Evolutionary conservation across 2,113 vertebrate genomes (phyloP).

Genomic region (Xenopus tropicalis): UCB_Xtro_10.0 CM004445.2:104163501-104164000

Average conservation of each 20-base stretch:
- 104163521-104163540: not conserved
- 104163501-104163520: too few relatives aligned
- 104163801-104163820: not conserved
- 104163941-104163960: too few relatives aligned
- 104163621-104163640: constrained; percentile 12
- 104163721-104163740: constrained; percentile 36
- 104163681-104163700: constrained; percentile 41
- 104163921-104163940: not conserved
- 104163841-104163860: not conserved
- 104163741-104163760: constrained; percentile 30
- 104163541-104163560: not conserved
- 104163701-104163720: constrained; percentile 33
- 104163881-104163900: constrained; percentile 9
- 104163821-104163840: not conserved
- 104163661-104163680: constrained; percentile 17
- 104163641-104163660: constrained; percentile 31
- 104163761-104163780: constrained; percentile 34
- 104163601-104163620: constrained; percentile 35
- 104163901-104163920: not conserved
- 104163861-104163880: not conserved
- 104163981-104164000: too few relatives aligned
- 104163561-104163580: constrained; percentile 18
- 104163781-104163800: not conserved
- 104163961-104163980: too few relatives aligned
- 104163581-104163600: constrained; percentile 18